Percentiles rank a stretch among this genome's conserved stretches.
Evolutionary conservation across 2,113 vertebrate species (phyloP).

Genomic region (Laticauda laticaudata): DNA sequence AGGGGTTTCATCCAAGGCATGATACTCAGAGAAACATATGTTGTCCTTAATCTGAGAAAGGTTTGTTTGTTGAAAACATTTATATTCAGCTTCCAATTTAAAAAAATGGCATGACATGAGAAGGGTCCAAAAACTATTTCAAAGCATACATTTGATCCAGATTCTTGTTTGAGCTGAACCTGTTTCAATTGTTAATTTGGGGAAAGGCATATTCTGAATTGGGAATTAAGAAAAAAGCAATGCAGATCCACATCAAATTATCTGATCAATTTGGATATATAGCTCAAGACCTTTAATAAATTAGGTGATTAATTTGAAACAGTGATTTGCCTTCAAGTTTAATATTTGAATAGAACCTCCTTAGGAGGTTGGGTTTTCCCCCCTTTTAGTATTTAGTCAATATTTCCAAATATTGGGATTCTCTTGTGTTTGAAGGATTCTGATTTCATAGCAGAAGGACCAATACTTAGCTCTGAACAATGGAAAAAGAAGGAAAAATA

Average conservation of each 20-base stretch:
- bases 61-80: background rate
- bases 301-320: background rate
- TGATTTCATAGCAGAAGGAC: background rate
- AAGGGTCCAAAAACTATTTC: background rate
- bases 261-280: background rate
- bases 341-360: background rate
- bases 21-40: background rate
- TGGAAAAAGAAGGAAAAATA: background rate
- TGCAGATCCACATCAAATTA: background rate
- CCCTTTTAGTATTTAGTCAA: background rate
- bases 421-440: background rate
- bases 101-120: background rate
- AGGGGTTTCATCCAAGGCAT: background rate
- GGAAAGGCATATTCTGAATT: background rate
- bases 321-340: background rate
- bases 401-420: background rate
- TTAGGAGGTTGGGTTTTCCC: background rate
- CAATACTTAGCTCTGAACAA: background rate
- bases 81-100: background rate
- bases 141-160: background rate
- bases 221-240: background rate
- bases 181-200: background rate
- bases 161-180: background rate
- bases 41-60: background rate
- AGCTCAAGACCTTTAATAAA: background rate